Evolutionary conservation across 2,113 vertebrate species (phyloP).

Genomic region (Oxygymnocypris stewartii): DNA sequence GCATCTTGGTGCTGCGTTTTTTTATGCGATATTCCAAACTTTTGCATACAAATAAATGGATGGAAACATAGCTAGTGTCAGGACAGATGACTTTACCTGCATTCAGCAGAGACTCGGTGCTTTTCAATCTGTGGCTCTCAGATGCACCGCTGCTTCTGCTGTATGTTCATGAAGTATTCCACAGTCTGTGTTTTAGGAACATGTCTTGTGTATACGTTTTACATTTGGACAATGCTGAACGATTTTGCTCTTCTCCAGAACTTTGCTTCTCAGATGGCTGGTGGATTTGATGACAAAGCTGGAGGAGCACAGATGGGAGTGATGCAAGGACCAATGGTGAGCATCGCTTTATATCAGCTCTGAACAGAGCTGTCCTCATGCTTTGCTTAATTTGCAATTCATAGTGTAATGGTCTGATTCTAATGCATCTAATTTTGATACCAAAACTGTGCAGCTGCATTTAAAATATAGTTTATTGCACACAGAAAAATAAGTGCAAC

Average conservation of each 20-base stretch:
- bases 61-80: too few relatives aligned
- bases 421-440: not conserved
- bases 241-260: slow-evolving; percentile 72
- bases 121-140: too few relatives aligned
- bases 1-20: too few relatives aligned
- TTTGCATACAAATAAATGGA: too few relatives aligned
- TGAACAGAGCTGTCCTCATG: not conserved
- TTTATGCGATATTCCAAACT: too few relatives aligned
- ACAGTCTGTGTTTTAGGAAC: not conserved
- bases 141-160: too few relatives aligned
- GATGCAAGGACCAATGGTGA: slow-evolving; percentile 96
- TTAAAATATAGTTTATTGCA: not conserved
- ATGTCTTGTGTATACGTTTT: not conserved
- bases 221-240: not conserved
- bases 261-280: slow-evolving; percentile 91
- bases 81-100: too few relatives aligned
- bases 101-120: too few relatives aligned
- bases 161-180: too few relatives aligned
- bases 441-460: not conserved
- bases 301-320: slow-evolving; percentile 93
- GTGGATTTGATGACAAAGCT: slow-evolving; percentile 90
- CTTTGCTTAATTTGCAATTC: not conserved
- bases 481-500: too few relatives aligned
- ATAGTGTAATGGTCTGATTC: not conserved
- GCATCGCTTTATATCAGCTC: slow-evolving; percentile 8